Conservation (phyloP, 2,113 vertebrate genomes). For the Tragulus kanchil region DNA sequence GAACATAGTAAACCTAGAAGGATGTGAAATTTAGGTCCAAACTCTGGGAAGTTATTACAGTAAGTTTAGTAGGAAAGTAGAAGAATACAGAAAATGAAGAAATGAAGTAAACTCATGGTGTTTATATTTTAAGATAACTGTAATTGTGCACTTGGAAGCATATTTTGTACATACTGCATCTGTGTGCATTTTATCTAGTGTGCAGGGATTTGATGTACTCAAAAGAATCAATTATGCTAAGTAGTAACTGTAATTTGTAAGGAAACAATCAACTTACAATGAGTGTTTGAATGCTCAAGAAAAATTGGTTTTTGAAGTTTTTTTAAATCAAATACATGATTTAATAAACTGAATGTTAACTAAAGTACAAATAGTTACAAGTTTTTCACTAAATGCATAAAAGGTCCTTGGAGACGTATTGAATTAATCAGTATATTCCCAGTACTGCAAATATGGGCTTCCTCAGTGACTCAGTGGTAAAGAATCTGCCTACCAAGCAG, state of each 20-base stretch:
- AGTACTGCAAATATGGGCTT: neutral
- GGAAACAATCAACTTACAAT: neutral
- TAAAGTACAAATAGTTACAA: neutral
- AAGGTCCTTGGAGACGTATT: neutral
- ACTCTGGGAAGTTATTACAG: neutral
- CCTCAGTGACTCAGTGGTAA: neutral
- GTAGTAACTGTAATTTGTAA: neutral
- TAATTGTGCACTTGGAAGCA: constrained; percentile 3
- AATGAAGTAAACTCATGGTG: neutral
- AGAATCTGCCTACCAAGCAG: neutral
- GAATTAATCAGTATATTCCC: neutral
- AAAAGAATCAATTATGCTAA: constrained; percentile 39
- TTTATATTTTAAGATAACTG: constrained; percentile 24
- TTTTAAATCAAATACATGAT: neutral
- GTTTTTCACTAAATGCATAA: constrained; percentile 23
- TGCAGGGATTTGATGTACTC: neutral
- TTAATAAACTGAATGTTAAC: constrained; percentile 17
- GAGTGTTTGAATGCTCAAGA: constrained; percentile 25
- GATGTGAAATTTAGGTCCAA: neutral
- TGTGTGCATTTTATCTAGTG: neutral
- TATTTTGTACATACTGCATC: neutral
- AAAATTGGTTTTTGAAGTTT: constrained; percentile 44
- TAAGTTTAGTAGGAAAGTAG: neutral
- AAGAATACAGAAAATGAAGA: neutral
- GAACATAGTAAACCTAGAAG: neutral